These are phyloP conservation scores for Linyphia triangularis DNA, from an alignment of 2,888 invertebrate species.

Conservation along the genomic window DNA sequence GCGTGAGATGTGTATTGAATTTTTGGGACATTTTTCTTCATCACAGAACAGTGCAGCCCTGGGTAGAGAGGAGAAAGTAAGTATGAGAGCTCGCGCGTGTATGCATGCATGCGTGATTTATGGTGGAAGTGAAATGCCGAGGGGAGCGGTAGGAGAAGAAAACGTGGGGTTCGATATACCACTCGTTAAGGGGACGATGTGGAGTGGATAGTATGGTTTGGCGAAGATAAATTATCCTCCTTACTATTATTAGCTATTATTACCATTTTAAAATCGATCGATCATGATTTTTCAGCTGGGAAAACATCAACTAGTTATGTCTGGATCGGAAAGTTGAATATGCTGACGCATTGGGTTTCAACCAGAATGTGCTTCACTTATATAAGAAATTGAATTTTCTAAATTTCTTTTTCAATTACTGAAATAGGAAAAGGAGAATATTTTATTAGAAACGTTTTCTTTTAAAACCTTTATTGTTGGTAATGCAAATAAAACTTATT, in stretches of 20 bases:
- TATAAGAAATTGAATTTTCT: too few species aligned
- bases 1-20: conserved; percentile 68
- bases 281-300: background rate
- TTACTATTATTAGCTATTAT: background rate
- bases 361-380: too few species aligned
- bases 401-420: too few species aligned
- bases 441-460: too few species aligned
- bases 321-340: background rate
- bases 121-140: conserved; percentile 42
- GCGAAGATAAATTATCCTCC: background rate
- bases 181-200: conserved; percentile 3
- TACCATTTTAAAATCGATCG: background rate
- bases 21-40: conserved; percentile 74
- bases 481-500: too few species aligned
- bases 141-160: conserved; percentile 35
- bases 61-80: conserved; percentile 71
- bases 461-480: too few species aligned
- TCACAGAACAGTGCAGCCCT: conserved; percentile 53
- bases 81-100: conserved; percentile 56
- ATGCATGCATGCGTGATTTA: conserved; percentile 67
- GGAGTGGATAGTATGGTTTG: background rate
- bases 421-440: too few species aligned
- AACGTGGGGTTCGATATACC: conserved; percentile 5
- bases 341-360: too few species aligned
- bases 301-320: background rate